Evolutionary conservation across 2,797 vertebrate species (phyloP), one percentile per base, ranked within the genome.

Genomic region (Vespertilio murinus): DNA sequence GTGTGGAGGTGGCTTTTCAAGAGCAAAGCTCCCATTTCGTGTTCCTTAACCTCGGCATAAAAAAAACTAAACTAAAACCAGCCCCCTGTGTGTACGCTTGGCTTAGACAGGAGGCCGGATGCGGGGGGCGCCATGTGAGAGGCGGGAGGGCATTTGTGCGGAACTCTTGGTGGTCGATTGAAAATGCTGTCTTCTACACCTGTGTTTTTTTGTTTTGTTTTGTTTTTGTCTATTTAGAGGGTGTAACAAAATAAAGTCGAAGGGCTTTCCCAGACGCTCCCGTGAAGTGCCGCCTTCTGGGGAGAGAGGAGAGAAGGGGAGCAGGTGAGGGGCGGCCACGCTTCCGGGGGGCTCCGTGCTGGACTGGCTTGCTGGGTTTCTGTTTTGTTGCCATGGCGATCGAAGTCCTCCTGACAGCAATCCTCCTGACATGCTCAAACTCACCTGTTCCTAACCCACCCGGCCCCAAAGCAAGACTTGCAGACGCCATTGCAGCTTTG

Each of bases 231-330:
- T 95, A 49, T 98, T 97, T 73, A 97, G 96, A 98, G 95, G 95
- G 93, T 97, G 93, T 96, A 97, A 97, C 95, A 96, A 94, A 96
- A 87, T 97, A 97, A 97, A 97, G 95, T 97, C 97, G 96, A 97
- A 97, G 97, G 97, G 97, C 97, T 97, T 97, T 96, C 88, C 96
- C 95, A 95, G 92, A 54, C 86, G 85, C 96, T 98, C 97, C 97
- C 97, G 33, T 96, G 93, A 97, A 97, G 97, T 96, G 90, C 93
- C 71, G 96, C 92, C 94, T 96, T 97, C 97, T 97, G 96, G 96
- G 97, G 83, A 97, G 96, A 97, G 96, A 96, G 96, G 95, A 96
- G 94, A 97, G 95, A 97, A 98, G 96, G 97, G 97, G 96, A 97
- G 93, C 16, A 91, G 97, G 95, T 96, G 97, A 96, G 97, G 96